Percentiles rank a stretch among this genome's conserved stretches.
Conservation (phyloP, 2,888 invertebrate species). For the Tineola bisselliella region DNA sequence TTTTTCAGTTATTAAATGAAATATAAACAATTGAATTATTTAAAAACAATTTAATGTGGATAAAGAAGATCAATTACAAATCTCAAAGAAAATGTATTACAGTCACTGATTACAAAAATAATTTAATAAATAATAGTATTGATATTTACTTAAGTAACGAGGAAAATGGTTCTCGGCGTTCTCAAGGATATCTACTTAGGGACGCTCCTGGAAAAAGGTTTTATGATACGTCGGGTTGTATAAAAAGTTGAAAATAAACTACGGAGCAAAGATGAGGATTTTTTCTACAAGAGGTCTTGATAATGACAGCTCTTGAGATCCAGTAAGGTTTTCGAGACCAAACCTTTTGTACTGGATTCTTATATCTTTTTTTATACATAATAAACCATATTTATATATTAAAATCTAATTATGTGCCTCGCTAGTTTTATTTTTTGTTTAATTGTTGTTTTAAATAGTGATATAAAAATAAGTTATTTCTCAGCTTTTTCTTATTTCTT, state of each 20-base stretch:
- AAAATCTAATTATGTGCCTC: too few species aligned
- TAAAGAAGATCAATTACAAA: too few species aligned
- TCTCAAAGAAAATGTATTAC: too few species aligned
- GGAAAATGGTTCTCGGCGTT: background rate
- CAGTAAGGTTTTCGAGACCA: background rate
- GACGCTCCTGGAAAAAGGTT: background rate
- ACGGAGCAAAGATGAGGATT: constrained; percentile 21
- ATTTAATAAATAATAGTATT: too few species aligned
- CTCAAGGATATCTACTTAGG: background rate
- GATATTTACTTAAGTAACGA: background rate
- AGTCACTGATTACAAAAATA: too few species aligned
- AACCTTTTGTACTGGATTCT: background rate
- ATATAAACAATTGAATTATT: too few species aligned
- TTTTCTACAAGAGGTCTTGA: constrained; percentile 33
- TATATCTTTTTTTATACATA: background rate
- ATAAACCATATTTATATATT: background rate
- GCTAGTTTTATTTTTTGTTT: too few species aligned
- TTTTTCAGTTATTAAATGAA: too few species aligned
- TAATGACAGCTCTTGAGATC: constrained; percentile 37
- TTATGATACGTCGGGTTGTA: constrained; percentile 20
- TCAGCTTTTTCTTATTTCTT: too few species aligned
- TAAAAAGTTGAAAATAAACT: constrained; percentile 35
- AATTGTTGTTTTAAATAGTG: too few species aligned
- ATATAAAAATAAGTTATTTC: too few species aligned
- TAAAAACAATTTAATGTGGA: too few species aligned